These are phyloP conservation scores for Threskiornis aethiopicus DNA, from an alignment of 2,797 vertebrate genomes.

Conservation along the genomic window DNA sequence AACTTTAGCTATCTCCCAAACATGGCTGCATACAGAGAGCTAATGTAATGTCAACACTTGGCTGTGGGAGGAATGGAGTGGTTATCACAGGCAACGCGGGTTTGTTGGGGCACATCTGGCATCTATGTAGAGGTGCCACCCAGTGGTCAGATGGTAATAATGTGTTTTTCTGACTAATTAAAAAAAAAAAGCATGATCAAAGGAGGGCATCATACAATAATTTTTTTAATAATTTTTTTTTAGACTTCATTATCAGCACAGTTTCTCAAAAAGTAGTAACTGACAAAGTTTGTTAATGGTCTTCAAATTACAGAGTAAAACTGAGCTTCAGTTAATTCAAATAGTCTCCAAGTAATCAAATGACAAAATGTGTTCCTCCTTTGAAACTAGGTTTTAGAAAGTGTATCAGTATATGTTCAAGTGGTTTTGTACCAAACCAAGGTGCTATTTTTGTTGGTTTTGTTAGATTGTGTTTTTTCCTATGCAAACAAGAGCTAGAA, in stretches of 20 bases:
- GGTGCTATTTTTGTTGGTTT: not conserved
- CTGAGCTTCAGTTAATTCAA: not conserved
- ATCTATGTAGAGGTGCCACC: slow-evolving; percentile 35
- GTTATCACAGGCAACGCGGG: not conserved
- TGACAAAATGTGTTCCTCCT: not conserved
- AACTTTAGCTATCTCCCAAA: not conserved
- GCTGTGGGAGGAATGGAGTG: not conserved
- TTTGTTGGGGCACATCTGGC: not conserved
- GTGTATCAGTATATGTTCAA: not conserved
- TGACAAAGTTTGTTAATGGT: not conserved
- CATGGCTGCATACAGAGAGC: fast-evolving
- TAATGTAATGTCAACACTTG: not conserved
- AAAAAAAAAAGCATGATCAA: fast-evolving
- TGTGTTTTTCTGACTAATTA: not conserved
- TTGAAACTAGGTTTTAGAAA: not conserved
- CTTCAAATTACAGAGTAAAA: not conserved
- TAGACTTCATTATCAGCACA: not conserved
- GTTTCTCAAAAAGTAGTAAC: not conserved
- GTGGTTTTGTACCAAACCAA: not conserved
- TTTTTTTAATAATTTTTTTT: not conserved
- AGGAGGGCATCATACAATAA: not conserved
- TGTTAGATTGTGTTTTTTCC: not conserved
- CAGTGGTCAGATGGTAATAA: slow-evolving; percentile 28
- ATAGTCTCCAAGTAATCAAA: not conserved
- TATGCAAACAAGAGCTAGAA: not conserved